Base-by-base conservation (phyloP, 2,797 vertebrate species). In the Chelmon rostratus region DNA sequence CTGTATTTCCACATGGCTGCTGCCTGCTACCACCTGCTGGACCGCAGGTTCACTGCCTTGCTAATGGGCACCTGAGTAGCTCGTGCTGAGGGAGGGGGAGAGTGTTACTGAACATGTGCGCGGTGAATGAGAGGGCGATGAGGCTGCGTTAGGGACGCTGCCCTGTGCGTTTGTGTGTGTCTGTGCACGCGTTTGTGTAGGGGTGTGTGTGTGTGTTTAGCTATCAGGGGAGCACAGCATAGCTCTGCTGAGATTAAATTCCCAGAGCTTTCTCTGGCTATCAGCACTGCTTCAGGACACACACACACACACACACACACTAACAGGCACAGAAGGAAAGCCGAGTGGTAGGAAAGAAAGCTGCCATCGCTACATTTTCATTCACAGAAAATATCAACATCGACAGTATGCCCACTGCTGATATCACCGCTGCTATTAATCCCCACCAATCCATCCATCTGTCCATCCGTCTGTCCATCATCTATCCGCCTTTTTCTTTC, bases 181-280 rank as follows among this genome's bases (percentile, higher is more conserved):
- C 80, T 62, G 28, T 79, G 81, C 71, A 73, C 81, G 73, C 77
- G 77, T 33, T 59, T 86, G 79, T 85, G 73, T 40, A 68, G 67
- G 65, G 73, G 57, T 66, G 76, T 70, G 68, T 73, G 80, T 67
- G 44, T 79, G 79, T 42, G 66, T 88, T 86, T 83, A 90, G 89
- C 90, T 92, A 93, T 93, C 92, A 92, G 92, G 88, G 89, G 88
- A 93, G 86, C 86, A 73, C 93, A 93, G 93, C 89, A 91, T 87
- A 87, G 93, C 91, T 90, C 87, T 85, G 81, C 87, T 90, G 88
- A 92, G 91, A 94, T 93, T 94, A 90, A 93, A 92, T 92, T 92
- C 91, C 89, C 91, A 91, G 88, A 89, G 90, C 86, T 92, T 92
- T 91, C 84, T 90, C 88, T 89, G 86, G 90, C 91, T 91, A 93